A percentile compares a stretch with the other conserved stretches of the same genome.
phyloP scores from a whole-genome alignment of 2,797 vertebrate genomes.

The Lacerta viridis region DNA sequence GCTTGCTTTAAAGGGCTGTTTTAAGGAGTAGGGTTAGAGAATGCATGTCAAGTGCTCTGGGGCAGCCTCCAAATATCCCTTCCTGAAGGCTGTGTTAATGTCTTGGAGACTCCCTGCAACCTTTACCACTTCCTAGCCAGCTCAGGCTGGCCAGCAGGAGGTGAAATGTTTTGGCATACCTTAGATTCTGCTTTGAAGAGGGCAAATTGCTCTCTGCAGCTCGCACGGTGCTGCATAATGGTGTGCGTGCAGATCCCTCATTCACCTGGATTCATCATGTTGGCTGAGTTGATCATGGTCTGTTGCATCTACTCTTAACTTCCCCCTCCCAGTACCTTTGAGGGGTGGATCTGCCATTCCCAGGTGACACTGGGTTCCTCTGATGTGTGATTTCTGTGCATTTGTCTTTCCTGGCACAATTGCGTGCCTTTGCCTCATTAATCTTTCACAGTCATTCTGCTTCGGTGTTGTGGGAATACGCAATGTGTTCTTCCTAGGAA shows the following conservation, averaged over 20 bases:
- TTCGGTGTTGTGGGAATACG: background rate
- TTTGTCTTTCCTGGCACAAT: background rate
- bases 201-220: background rate
- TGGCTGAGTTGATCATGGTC: background rate
- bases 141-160: no score
- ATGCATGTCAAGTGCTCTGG: no score
- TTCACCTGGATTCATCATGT: background rate
- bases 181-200: background rate
- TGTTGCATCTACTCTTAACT: background rate
- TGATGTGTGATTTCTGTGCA: background rate
- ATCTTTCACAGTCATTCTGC: background rate
- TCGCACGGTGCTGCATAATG: background rate
- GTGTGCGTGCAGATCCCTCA: background rate
- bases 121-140: no score
- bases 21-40: no score
- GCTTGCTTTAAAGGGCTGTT: no score
- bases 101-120: no score
- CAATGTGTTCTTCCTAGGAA: background rate
- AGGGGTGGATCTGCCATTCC: background rate
- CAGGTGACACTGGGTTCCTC: background rate
- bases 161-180: background rate
- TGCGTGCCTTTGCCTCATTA: background rate
- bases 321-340: background rate
- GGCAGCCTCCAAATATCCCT: no score
- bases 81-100: no score